Base-by-base conservation (phyloP, 2,888 invertebrate genomes). In the Drosophila tripunctata region DNA sequence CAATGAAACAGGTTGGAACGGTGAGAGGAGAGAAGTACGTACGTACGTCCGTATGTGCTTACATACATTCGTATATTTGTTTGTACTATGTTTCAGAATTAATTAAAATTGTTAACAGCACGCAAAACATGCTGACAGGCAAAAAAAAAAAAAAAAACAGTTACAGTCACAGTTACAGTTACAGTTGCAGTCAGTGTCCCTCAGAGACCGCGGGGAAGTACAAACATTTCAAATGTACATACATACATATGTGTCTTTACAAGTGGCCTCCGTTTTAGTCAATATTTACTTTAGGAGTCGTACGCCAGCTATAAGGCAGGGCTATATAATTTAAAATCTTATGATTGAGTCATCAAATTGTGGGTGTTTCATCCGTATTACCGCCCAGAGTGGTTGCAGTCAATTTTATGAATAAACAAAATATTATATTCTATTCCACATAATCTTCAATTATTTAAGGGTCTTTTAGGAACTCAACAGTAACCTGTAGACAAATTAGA, bases 81-180 rank as follows among this genome's bases (percentile, higher is more conserved):
- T 44, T 36, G 14, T 38, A 15, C 6, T 22, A 22, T 41, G 10
- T 47, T 54, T 22, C 43, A 40, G 50, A 66, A 58, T 65, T 65
- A 57, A 65, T 66, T 66, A 58, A 66, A 65, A 51, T 58, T 65
- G 66, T 66, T 57, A 58, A 65, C 58, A 51, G 58, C 57, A 66
- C 58, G 66, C 58, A 47, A 58, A 65, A 58, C 51, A 58, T 6
- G 50, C 31, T 35, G 63, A 31, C 63, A 17, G 45, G 38, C 27
- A 6, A 55, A 36, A 15, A 21, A 40, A 27, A 40, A 27, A 8
- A 43, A 33, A 33, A 21, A 21, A 21, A 12, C 40, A 12, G 40
- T 40, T 21, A 4, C 21, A 21, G 21, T 47, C 12, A 6, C 8
- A 43, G 52, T 54, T 14, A 8, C 60, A 36, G 17, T 44, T 12